Evolutionary conservation across 2,113 vertebrate species (phyloP).

Genomic region (Calonectris borealis): DNA sequence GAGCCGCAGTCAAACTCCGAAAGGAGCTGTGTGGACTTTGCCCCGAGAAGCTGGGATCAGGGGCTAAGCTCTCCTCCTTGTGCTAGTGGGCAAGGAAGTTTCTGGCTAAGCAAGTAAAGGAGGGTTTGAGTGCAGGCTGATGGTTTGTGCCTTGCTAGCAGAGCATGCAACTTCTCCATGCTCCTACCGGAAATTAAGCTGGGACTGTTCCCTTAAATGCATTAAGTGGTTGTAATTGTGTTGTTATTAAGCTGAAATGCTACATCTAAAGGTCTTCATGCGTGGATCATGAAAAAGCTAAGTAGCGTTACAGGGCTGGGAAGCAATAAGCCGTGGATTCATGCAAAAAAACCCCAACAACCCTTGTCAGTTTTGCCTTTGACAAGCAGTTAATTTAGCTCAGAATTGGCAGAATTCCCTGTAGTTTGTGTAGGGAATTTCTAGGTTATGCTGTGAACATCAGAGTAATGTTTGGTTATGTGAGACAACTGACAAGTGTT

Average conservation of each 20-base stretch:
- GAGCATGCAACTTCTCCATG: neutral
- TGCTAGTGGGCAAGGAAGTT: neutral
- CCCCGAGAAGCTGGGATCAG: neutral
- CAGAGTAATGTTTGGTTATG: conserved; percentile 3
- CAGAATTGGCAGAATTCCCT: conserved; percentile 32
- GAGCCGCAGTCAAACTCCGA: neutral
- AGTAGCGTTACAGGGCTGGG: neutral
- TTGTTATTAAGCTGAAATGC: neutral
- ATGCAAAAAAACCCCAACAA: neutral
- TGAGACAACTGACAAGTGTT: conserved; percentile 17
- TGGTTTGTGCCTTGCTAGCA: neutral
- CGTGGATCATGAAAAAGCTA: neutral
- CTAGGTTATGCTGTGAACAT: neutral
- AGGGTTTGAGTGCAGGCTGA: neutral
- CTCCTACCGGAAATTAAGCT: neutral
- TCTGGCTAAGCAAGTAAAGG: neutral
- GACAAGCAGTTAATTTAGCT: conserved; percentile 51
- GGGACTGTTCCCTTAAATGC: neutral
- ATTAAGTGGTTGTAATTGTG: neutral
- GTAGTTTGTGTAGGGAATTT: conserved; percentile 19
- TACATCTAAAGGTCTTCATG: neutral
- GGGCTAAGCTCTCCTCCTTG: neutral
- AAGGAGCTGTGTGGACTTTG: rapidly evolving
- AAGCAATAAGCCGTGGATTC: conserved; percentile 6
- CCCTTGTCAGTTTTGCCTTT: conserved; percentile 33